Conservation (phyloP, 2,888 invertebrate genomes). For the Chrysodeixis includens region DNA sequence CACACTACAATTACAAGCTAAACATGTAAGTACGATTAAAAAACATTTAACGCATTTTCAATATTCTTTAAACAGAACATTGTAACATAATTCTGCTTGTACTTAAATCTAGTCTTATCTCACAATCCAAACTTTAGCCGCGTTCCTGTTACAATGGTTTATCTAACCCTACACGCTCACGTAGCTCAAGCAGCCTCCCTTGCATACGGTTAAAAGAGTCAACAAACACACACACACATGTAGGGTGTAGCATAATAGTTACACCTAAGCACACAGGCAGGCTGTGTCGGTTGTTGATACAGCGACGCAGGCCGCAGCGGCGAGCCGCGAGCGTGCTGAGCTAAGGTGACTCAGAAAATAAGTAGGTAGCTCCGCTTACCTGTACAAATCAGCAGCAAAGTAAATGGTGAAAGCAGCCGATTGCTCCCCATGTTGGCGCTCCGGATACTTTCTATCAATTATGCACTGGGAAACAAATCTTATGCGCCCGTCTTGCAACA, state of each 20-base stretch:
- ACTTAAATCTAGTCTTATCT: constrained; percentile 16
- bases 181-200: constrained; percentile 55
- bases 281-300: constrained; percentile 66
- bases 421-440: constrained; percentile 79
- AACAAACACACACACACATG: constrained; percentile 64
- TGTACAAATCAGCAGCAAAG: constrained; percentile 85
- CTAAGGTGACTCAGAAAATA: constrained; percentile 82
- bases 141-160: constrained; percentile 29
- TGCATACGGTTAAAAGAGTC: constrained; percentile 59
- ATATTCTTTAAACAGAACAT: background rate
- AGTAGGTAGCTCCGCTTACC: constrained; percentile 83
- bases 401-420: constrained; percentile 85
- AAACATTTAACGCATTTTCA: too few relatives aligned
- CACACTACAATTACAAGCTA: too few relatives aligned
- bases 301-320: constrained; percentile 68
- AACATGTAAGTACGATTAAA: too few relatives aligned
- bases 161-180: constrained; percentile 46
- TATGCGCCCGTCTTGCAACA: constrained; percentile 81
- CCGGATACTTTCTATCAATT: constrained; percentile 79
- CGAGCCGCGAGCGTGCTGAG: constrained; percentile 64
- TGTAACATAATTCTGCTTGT: background rate
- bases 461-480: constrained; percentile 72
- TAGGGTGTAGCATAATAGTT: constrained; percentile 17
- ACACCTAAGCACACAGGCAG: constrained; percentile 53
- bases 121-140: constrained; percentile 10